Conservation (phyloP, 2,888 invertebrate species). For the Epistrophe eligans region DNA sequence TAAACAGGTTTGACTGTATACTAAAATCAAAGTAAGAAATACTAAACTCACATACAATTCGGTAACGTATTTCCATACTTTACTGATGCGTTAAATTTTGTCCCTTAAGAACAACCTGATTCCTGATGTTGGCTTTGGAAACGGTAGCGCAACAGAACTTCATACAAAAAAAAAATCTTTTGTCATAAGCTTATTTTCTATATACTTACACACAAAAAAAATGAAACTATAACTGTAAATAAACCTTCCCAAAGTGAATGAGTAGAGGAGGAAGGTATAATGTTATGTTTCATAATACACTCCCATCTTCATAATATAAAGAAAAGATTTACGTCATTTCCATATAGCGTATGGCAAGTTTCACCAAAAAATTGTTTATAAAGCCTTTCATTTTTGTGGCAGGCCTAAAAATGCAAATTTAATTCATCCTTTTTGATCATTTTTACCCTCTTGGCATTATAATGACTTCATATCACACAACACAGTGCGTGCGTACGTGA, state of each 20-base stretch:
- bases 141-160: not conserved
- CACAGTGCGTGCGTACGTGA: conserved; percentile 35
- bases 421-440: conserved; percentile 67
- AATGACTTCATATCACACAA: conserved; percentile 59
- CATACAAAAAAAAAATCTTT: not conserved
- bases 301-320: conserved; percentile 5
- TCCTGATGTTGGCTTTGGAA: not conserved
- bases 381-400: conserved; percentile 54
- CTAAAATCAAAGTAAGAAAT: not conserved
- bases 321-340: conserved; percentile 43
- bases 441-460: conserved; percentile 42
- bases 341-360: conserved; percentile 48
- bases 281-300: conserved; percentile 9
- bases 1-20: too few species aligned
- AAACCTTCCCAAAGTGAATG: conserved; percentile 14
- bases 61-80: not conserved
- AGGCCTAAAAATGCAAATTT: conserved; percentile 69
- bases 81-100: not conserved
- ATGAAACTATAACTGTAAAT: conserved; percentile 38
- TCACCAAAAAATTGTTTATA: conserved; percentile 32
- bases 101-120: not conserved
- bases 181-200: not conserved
- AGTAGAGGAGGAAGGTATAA: not conserved
- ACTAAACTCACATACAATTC: not conserved
- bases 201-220: not conserved